Base-by-base conservation (phyloP, 2,888 invertebrate genomes). In the Drosophila pseudotakahashii region DNA sequence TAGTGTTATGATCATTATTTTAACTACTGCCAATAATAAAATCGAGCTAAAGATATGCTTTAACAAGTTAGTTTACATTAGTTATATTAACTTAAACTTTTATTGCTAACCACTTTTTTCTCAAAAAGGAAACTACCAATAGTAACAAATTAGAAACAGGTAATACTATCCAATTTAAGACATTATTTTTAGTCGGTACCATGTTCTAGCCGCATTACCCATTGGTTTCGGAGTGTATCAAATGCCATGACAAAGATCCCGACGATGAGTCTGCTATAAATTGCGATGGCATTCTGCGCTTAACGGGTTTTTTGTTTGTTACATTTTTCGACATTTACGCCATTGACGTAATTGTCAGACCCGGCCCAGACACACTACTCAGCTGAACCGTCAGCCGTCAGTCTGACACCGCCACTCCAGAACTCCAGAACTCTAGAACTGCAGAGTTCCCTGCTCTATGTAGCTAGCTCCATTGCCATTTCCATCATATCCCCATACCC, bases 341-440 rank as follows among this genome's bases (percentile, higher is more conserved):
- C 81, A 84, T 84, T 85, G 87, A 84, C 89, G 87, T 88, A 84
- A 84, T 88, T 84, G 86, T 84, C 72, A 75, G 78, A 69, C 76
- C 69, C 69, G 81, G 51, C 60, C 69, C 84, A 81, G 88, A 81
- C 81, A 76, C 64, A 64, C 68, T 62, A 64, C 63, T 42, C 63
- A 48, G 30, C 50, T 45, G 44, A 45, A 64, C 68, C 73, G 71
- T 55, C 74, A 59, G 73, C 68, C 67, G 77, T 54, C 74, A 52
- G 73, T 63, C 73, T 73, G 68, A 48, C 68, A 67, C 57, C 52
- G 60, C 66, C 51, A 54, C 71, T 32, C 51, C 53, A 50, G 30
- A 59, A 42, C 59, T 69, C 52, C 58, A 36, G 36, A 23, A 11
- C 59, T 72, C 52, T 54, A 36, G 36, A 14, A 11, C 23, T 23